These are phyloP conservation scores for Liparis tanakae DNA, from an alignment of 2,797 vertebrate species.

Conservation along the genomic window DNA sequence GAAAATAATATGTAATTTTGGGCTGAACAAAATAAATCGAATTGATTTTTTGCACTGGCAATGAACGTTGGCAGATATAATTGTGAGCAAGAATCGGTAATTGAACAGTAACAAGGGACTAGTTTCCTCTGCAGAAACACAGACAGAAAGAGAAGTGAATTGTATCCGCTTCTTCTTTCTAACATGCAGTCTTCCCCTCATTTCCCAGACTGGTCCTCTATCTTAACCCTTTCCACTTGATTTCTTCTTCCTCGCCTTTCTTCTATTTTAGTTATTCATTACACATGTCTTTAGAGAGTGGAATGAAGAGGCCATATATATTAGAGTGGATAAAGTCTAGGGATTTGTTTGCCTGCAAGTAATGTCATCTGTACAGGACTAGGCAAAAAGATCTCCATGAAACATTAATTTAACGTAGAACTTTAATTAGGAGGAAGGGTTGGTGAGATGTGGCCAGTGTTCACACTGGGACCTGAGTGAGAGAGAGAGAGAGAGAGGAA, in stretches of 20 bases:
- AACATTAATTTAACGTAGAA: constrained; percentile 71
- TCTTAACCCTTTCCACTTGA: constrained; percentile 1
- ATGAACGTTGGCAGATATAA: background rate
- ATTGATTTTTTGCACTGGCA: background rate
- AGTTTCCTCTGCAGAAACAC: background rate
- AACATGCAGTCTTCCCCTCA: background rate
- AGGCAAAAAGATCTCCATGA: constrained; percentile 52
- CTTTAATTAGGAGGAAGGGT: constrained; percentile 61
- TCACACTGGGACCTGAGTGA: constrained; percentile 28
- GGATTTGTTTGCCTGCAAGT: constrained; percentile 45
- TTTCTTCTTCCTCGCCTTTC: background rate
- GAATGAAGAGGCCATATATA: constrained; percentile 13
- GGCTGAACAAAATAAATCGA: no score
- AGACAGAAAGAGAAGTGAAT: background rate
- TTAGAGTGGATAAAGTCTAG: constrained; percentile 22
- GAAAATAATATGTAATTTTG: no score
- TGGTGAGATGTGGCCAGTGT: constrained; percentile 16
- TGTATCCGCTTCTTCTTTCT: background rate
- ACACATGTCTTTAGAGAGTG: background rate
- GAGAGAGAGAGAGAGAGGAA: background rate
- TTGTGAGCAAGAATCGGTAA: no score
- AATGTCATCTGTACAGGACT: constrained; percentile 31
- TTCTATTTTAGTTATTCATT: constrained; percentile 27
- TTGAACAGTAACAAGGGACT: no score
- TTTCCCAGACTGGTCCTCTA: background rate